A percentile compares a stretch with the other conserved stretches of the same genome.
These are phyloP conservation scores for Trichechus manatus DNA, from an alignment of 2,113 vertebrate species.

Conservation along the genomic window DNA sequence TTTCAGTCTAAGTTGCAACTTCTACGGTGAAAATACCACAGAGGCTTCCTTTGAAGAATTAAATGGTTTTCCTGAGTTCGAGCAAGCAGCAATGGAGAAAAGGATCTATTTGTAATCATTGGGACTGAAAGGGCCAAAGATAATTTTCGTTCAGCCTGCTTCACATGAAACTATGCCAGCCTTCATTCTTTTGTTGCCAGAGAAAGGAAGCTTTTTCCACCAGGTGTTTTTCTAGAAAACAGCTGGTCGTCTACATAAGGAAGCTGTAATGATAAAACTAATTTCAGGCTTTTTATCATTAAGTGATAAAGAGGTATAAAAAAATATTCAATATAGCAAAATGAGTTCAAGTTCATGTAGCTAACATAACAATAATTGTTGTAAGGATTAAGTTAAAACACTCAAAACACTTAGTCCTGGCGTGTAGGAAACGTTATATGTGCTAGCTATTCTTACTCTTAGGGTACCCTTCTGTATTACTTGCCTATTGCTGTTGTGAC, in stretches of 20 bases:
- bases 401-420: neutral
- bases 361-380: neutral
- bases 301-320: neutral
- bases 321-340: neutral
- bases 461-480: neutral
- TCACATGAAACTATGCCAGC: neutral
- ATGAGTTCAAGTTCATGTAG: neutral
- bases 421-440: neutral
- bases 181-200: neutral
- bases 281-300: neutral
- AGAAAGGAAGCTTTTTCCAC: neutral
- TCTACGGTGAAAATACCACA: constrained; percentile 1
- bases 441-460: neutral
- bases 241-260: neutral
- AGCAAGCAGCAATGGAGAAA: neutral
- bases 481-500: neutral
- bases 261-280: neutral
- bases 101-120: neutral
- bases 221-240: neutral
- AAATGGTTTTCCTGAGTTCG: neutral
- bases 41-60: constrained; percentile 14
- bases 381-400: neutral
- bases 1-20: neutral
- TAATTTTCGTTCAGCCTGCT: neutral
- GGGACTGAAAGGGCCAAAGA: neutral